Evolutionary conservation across 2,113 vertebrate genomes (phyloP), one percentile per base, ranked within the genome.

Genomic region (Takifugu bimaculatus): DNA sequence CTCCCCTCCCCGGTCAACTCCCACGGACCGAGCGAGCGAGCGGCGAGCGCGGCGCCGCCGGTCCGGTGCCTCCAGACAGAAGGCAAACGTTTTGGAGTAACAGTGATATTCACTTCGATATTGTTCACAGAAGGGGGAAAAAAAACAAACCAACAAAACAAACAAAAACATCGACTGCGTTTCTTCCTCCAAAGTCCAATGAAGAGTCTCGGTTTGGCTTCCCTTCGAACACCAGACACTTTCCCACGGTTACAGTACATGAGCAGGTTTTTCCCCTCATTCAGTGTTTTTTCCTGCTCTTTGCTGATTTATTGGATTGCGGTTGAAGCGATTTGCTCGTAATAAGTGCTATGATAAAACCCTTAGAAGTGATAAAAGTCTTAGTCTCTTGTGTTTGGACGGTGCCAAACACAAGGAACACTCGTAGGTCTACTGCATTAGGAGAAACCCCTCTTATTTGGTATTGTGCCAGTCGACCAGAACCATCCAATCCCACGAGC

Each of bases 281-380:
- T 79, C 58, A 62, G 70, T 13, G 67, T 80, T 78, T 68, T 20
- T 69, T 75, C 66, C 63, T 72, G 70, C 88, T 87, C 85, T 60
- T 50, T 78, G 14, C 79, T 69, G 83, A 88, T 88, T 88, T 87
- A 84, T 88, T 88, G 86, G 88, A 82, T 89, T 87, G 86, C 85
- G 83, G 84, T 76, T 84, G 85, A 89, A 92, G 85, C 73, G 54
- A 83, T 73, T 75, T 78, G 83, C 85, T 88, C 84, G 79, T 88
- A 76, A 75, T 91, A 92, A 92, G 91, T 91, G 91, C 90, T 91
- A 84, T 89, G 85, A 88, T 88, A 86, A 89, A 88, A 81, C 75
- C 87, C 83, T 81, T 77, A 77, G 76, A 81, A 83, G 69, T 68
- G 45, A 82, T 78, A 81, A 78, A 81, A 82, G 80, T 86, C 66